Evolutionary conservation across 2,888 invertebrate genomes (phyloP).

Genomic region (Schizaphis graminum): DNA sequence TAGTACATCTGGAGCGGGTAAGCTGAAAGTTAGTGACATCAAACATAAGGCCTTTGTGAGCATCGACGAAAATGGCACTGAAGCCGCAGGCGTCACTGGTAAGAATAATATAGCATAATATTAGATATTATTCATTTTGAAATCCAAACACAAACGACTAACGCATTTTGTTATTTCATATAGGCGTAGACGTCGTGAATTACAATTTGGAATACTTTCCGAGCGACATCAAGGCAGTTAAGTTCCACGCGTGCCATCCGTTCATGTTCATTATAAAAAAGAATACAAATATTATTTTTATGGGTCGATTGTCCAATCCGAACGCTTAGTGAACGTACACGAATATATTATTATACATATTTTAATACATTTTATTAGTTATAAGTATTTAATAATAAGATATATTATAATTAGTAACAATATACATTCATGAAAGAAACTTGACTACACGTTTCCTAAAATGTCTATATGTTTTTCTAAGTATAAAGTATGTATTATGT

Average conservation of each 20-base stretch:
- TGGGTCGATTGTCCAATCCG: conserved; percentile 42
- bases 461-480: neutral
- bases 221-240: neutral
- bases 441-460: neutral
- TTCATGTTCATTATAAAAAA: conserved; percentile 46
- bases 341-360: neutral
- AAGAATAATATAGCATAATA: conserved; percentile 70
- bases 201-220: neutral
- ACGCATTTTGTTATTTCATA: neutral
- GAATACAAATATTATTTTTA: conserved; percentile 25
- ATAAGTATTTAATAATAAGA: neutral
- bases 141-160: neutral
- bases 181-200: neutral
- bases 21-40: conserved; percentile 78
- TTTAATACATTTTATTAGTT: neutral
- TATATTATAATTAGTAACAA: neutral
- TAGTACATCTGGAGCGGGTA: conserved; percentile 71
- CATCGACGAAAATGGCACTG: conserved; percentile 89
- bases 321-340: neutral
- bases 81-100: conserved; percentile 90
- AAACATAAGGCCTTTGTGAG: conserved; percentile 88
- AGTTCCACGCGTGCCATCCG: conserved; percentile 46
- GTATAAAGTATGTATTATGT: neutral
- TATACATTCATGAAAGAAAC: neutral
- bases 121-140: neutral